Conservation (phyloP, 2,888 invertebrate species). For the Scrobipalpa atriplicella region DNA sequence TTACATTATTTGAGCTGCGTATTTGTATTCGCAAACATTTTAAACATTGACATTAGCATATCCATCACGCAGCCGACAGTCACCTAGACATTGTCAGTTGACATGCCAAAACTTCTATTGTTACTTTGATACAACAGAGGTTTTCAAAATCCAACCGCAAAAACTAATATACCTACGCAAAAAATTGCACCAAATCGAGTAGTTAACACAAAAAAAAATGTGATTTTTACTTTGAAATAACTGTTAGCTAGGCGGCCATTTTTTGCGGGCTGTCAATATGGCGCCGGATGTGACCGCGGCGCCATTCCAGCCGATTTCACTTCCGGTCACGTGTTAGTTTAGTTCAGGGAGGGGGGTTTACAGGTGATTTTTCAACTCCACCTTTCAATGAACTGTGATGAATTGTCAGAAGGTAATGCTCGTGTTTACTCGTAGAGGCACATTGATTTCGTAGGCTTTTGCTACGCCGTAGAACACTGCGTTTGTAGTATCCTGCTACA, state of each 20-base stretch:
- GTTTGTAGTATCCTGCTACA: not conserved
- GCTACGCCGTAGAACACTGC: not conserved
- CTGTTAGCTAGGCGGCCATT: constrained; percentile 37
- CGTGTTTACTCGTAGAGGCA: not conserved
- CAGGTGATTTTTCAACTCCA: constrained; percentile 31
- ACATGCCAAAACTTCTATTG: constrained; percentile 3
- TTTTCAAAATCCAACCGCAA: no score
- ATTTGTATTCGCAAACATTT: not conserved
- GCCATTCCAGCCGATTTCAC: constrained; percentile 44
- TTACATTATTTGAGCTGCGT: no score
- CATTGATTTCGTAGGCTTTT: not conserved
- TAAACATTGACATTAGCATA: not conserved
- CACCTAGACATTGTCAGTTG: not conserved
- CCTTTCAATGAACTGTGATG: constrained; percentile 8
- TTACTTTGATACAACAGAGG: no score
- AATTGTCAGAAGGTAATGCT: not conserved
- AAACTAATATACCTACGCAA: no score
- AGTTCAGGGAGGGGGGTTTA: constrained; percentile 31
- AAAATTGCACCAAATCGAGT: no score
- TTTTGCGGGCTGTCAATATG: constrained; percentile 51
- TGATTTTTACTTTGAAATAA: not conserved
- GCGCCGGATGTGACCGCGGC: constrained; percentile 41
- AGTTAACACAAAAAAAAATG: no score
- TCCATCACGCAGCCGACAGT: not conserved
- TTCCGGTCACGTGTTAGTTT: constrained; percentile 45